phyloP scores from a whole-genome alignment of 2,888 invertebrate species.

The Meiosimyza platycephala region DNA sequence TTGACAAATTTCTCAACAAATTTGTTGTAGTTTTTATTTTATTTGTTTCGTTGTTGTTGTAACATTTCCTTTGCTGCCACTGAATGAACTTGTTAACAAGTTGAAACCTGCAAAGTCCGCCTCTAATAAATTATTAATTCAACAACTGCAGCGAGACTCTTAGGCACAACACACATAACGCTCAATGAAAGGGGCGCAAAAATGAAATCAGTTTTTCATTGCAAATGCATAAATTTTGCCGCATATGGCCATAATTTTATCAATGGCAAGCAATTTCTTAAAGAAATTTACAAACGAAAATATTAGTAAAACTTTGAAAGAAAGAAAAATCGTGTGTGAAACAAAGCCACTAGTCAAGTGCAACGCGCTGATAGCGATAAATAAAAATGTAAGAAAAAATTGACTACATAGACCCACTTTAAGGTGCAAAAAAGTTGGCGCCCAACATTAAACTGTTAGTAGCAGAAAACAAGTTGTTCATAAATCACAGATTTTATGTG shows the following conservation, averaged over 20 bases:
- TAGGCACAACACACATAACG: not conserved
- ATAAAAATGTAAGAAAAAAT: not conserved
- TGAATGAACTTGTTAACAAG: constrained; percentile 2
- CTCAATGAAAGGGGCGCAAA: constrained; percentile 13
- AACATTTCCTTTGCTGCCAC: not conserved
- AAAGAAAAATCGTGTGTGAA: constrained; percentile 13
- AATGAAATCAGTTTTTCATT: constrained; percentile 16
- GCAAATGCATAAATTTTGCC: constrained; percentile 27
- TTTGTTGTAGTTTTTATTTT: not conserved
- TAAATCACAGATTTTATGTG: not conserved
- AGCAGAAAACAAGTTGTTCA: not conserved
- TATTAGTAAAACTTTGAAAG: not conserved
- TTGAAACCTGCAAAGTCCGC: not conserved
- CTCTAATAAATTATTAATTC: constrained; percentile 28
- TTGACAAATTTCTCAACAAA: constrained; percentile 29
- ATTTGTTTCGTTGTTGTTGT: too few relatives aligned
- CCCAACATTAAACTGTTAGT: not conserved
- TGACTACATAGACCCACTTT: not conserved
- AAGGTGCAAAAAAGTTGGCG: not conserved
- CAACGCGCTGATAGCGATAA: not conserved
- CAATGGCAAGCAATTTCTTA: not conserved
- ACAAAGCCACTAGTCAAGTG: constrained; percentile 6
- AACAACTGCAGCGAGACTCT: not conserved
- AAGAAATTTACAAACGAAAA: not conserved
- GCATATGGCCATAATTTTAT: constrained; percentile 16